These are phyloP conservation scores for Cheilosia vernalis DNA, from an alignment of 2,888 invertebrate species.

Conservation along the genomic window DNA sequence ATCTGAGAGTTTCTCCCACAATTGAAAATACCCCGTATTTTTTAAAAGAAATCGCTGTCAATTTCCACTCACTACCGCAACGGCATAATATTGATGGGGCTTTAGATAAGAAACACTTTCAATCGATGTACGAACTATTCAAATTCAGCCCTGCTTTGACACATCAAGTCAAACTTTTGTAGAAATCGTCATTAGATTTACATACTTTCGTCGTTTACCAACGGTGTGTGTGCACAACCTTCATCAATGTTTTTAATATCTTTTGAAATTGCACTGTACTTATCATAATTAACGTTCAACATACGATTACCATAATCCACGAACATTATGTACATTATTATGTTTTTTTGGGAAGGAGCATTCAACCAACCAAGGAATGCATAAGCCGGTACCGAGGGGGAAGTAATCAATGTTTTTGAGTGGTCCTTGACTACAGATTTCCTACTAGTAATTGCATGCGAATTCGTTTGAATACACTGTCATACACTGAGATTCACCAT, in stretches of 20 bases:
- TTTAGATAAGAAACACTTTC: slow-evolving; percentile 12
- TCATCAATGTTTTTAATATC: slow-evolving; percentile 51
- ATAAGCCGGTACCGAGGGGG: neutral
- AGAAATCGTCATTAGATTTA: slow-evolving; percentile 59
- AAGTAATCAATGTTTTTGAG: no score
- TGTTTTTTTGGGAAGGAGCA: slow-evolving; percentile 6
- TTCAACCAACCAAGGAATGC: neutral
- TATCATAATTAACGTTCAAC: slow-evolving; percentile 59
- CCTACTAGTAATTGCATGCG: no score
- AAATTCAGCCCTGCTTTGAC: slow-evolving; percentile 18
- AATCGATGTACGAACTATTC: slow-evolving; percentile 21
- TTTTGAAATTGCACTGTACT: slow-evolving; percentile 44
- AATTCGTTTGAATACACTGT: no score
- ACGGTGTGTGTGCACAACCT: slow-evolving; percentile 41
- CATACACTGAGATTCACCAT: no score
- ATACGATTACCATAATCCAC: slow-evolving; percentile 41
- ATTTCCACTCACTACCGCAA: no score
- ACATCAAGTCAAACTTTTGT: slow-evolving; percentile 42
- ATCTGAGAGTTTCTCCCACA: no score
- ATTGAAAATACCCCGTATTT: no score
- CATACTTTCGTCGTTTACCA: slow-evolving; percentile 48
- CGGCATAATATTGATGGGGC: slow-evolving; percentile 8
- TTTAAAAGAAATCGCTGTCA: no score
- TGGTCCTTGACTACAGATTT: no score
- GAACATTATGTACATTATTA: slow-evolving; percentile 22